Conservation (phyloP, 2,797 vertebrate species). For the Pyrocephalus nanus region DNA sequence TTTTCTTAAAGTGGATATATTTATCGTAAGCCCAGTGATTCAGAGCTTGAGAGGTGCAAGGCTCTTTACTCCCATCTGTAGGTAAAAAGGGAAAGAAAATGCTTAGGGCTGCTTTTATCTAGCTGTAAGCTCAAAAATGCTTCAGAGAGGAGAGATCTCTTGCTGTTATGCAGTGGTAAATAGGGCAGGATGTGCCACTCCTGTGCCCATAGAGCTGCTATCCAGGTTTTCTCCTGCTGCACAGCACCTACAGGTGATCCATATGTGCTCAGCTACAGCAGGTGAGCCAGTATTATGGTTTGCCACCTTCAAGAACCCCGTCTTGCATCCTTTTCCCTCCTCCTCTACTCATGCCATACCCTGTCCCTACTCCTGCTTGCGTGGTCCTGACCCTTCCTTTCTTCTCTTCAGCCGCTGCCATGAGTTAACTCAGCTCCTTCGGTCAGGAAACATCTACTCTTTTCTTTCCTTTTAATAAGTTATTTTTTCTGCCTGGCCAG, state of each 20-base stretch:
- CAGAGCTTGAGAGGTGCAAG: not conserved
- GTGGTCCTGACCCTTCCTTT: not conserved
- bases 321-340: not conserved
- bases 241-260: not conserved
- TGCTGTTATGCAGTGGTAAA: not conserved
- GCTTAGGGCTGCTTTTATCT: not conserved
- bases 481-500: not conserved
- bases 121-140: not conserved
- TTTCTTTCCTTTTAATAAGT: not conserved
- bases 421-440: not conserved
- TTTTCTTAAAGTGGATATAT: not conserved
- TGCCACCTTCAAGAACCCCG: not conserved
- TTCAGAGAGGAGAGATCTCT: not conserved
- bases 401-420: not conserved
- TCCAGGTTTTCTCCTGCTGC: not conserved
- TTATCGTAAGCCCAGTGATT: not conserved
- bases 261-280: not conserved
- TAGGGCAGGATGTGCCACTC: not conserved
- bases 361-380: not conserved
- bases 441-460: not conserved
- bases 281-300: not conserved
- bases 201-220: not conserved
- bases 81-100: not conserved
- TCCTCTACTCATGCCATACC: not conserved
- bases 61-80: slow-evolving; percentile 14